Evolutionary conservation across 2,797 vertebrate genomes (phyloP).

Genomic region (Sebastes alutus): DNA sequence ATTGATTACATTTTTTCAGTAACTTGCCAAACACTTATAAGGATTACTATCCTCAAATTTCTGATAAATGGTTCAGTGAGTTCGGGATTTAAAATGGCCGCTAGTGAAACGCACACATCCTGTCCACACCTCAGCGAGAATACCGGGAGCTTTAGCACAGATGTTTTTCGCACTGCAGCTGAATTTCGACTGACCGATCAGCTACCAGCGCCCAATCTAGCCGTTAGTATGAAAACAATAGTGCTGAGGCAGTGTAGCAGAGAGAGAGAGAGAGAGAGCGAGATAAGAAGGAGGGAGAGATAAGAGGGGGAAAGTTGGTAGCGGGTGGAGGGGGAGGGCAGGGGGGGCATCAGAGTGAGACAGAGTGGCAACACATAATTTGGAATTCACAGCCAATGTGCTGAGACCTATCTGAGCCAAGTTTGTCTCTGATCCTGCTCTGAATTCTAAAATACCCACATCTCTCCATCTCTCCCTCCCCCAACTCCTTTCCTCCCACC

Average conservation of each 20-base stretch:
- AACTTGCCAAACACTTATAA: background rate
- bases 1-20: background rate
- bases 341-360: slow-evolving; percentile 29
- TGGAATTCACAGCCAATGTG: slow-evolving; percentile 69
- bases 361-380: slow-evolving; percentile 63
- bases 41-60: background rate
- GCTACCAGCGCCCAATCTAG: slow-evolving; percentile 31
- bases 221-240: slow-evolving; percentile 56
- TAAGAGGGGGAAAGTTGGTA: slow-evolving; percentile 19
- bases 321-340: background rate
- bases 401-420: slow-evolving; percentile 67
- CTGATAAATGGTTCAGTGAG: background rate
- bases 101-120: background rate
- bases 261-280: background rate
- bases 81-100: background rate
- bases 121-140: background rate
- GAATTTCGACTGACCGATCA: slow-evolving; percentile 35
- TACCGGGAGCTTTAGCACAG: background rate
- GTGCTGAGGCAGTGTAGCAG: slow-evolving; percentile 35
- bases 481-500: slow-evolving; percentile 13
- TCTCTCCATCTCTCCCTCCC: slow-evolving; percentile 22
- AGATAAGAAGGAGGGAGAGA: slow-evolving; percentile 40
- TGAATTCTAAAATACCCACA: slow-evolving; percentile 66
- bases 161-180: slow-evolving; percentile 21
- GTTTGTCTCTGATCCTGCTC: slow-evolving; percentile 70